Percentiles rank a stretch among this genome's conserved stretches.
Conservation (phyloP, 2,797 vertebrate species). For the Acanthornis magna region DNA sequence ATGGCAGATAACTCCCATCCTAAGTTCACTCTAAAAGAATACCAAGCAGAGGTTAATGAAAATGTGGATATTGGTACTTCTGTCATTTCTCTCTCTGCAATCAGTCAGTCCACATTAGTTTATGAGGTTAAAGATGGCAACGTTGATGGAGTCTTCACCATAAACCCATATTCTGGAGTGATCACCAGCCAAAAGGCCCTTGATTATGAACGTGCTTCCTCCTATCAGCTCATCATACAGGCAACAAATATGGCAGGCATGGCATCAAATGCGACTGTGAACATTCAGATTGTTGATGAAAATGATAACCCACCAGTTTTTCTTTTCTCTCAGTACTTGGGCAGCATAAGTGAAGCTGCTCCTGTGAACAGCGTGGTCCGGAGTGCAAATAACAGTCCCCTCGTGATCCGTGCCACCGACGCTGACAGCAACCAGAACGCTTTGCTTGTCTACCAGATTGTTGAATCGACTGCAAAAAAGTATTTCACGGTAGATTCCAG, state of each 20-base stretch:
- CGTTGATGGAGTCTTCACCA: conserved; percentile 79
- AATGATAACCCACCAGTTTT: conserved; percentile 94
- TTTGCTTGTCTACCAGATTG: conserved; percentile 92
- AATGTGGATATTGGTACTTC: conserved; percentile 87
- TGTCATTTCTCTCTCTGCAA: conserved; percentile 85
- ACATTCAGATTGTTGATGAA: conserved; percentile 89
- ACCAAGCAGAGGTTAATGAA: conserved; percentile 91
- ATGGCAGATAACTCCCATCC: conserved; percentile 93
- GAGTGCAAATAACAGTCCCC: conserved; percentile 80
- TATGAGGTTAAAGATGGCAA: conserved; percentile 92
- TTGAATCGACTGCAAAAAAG: conserved; percentile 91
- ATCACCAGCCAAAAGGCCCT: conserved; percentile 86
- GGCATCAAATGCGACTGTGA: conserved; percentile 87
- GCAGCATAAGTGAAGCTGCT: conserved; percentile 92
- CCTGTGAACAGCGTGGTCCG: conserved; percentile 90
- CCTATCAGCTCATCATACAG: conserved; percentile 85
- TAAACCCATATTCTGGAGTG: conserved; percentile 96
- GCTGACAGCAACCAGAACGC: conserved; percentile 94
- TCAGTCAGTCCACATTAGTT: conserved; percentile 91
- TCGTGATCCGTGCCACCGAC: conserved; percentile 91
- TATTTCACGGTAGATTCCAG: conserved; percentile 95
- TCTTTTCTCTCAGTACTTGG: conserved; percentile 85
- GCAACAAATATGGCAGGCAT: conserved; percentile 97
- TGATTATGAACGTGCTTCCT: conserved; percentile 85
- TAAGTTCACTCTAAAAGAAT: conserved; percentile 90